Conservation (phyloP, 2,797 vertebrate species). For the Neosilurus hyrtlii region DNA sequence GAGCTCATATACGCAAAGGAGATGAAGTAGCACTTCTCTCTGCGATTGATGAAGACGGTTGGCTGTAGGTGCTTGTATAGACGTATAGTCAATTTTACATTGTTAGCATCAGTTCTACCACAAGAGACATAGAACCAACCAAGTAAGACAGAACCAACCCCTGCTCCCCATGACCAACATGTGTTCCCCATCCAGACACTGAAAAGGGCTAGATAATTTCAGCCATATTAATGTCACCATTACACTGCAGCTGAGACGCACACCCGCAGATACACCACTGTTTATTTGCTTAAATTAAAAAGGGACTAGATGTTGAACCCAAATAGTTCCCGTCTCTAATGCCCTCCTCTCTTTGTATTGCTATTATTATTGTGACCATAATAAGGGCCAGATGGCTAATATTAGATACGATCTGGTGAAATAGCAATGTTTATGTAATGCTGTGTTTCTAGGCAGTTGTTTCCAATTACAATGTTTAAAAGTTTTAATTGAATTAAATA, state of each 20-base stretch:
- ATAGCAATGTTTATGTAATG: conserved; percentile 80
- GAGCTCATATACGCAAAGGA: background rate
- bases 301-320: conserved; percentile 70
- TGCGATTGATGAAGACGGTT: too few relatives aligned
- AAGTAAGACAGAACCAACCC: background rate
- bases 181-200: conserved; percentile 50
- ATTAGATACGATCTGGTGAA: conserved; percentile 80
- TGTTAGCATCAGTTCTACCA: background rate
- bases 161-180: conserved; percentile 28
- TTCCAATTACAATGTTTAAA: conserved; percentile 82
- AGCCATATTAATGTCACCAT: conserved; percentile 51
- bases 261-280: conserved; percentile 63
- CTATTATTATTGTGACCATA: conserved; percentile 75
- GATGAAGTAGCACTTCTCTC: background rate
- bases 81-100: background rate
- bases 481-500: conserved; percentile 81
- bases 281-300: conserved; percentile 81
- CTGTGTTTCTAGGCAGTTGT: conserved; percentile 79
- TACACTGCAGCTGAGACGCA: conserved; percentile 53
- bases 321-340: conserved; percentile 63
- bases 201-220: conserved; percentile 38
- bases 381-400: conserved; percentile 80
- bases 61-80: too few relatives aligned
- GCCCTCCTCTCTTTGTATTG: conserved; percentile 58
- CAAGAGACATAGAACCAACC: background rate